phyloP scores from a whole-genome alignment of 2,888 invertebrate species.

The Chaetogeoica ovagalla region DNA sequence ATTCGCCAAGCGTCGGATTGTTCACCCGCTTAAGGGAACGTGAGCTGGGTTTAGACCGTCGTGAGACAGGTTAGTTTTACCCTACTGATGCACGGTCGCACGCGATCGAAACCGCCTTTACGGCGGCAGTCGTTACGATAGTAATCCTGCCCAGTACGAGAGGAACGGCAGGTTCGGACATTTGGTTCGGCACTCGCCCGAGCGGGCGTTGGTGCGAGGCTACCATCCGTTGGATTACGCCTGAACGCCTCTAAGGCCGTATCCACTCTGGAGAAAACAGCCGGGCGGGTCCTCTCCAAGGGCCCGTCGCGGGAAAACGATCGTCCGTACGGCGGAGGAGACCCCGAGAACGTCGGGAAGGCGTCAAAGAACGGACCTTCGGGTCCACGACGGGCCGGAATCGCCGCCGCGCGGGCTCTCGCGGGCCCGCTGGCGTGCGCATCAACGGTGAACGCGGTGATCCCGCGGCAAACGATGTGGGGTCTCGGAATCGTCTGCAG shows the following conservation, averaged over 20 bases:
- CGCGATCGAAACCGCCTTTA: conserved; percentile 38
- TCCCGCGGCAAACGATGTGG: conserved; percentile 60
- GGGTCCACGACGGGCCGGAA: conserved; percentile 59
- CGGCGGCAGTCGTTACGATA: conserved; percentile 61
- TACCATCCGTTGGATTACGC: conserved; percentile 68
- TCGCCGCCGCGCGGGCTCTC: too few relatives aligned
- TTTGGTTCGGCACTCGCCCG: conserved; percentile 68
- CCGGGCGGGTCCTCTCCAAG: conserved; percentile 60
- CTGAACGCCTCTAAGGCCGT: conserved; percentile 67
- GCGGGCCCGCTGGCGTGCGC: too few relatives aligned
- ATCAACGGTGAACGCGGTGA: conserved; percentile 14
- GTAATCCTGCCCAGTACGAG: conserved; percentile 65
- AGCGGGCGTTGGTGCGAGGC: conserved; percentile 59
- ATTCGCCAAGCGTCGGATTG: conserved; percentile 74
- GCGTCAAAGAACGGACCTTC: conserved; percentile 56
- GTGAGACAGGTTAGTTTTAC: conserved; percentile 69
- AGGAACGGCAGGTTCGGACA: conserved; percentile 68
- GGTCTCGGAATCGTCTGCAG: conserved; percentile 67
- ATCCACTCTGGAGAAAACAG: conserved; percentile 66
- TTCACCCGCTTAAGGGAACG: conserved; percentile 64
- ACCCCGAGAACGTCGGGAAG: conserved; percentile 27
- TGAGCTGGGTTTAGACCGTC: conserved; percentile 66
- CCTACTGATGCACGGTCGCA: conserved; percentile 62
- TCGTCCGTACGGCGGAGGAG: conserved; percentile 36
- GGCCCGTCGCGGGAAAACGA: conserved; percentile 22